Evolutionary conservation across 1,140 invertebrate genomes (phyloP), one percentile per base, ranked within the genome.

Genomic region (Drosophila tani): DNA sequence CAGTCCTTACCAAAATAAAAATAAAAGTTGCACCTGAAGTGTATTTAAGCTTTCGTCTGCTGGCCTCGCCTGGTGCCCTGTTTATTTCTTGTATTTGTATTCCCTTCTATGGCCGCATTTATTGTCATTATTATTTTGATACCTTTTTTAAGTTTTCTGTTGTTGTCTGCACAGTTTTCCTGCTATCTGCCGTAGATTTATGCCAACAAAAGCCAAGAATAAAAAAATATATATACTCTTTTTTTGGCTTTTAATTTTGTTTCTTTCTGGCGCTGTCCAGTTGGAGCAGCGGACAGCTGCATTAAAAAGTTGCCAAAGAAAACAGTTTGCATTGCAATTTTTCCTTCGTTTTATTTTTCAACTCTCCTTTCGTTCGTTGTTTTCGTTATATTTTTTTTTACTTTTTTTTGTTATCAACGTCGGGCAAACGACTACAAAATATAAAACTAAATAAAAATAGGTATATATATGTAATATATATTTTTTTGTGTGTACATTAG

Each of bases 61-160:
- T 32, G 0, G 4, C 19, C 11, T 17, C 15, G 29, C 3, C 27
- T 27, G 8, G 14, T 29, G 17, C 35, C 17, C 50, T 40, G 51
- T 62, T 55, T 50, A 24, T 46, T 62, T 19, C 19, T 38, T n/a
- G 40, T 53, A 45, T 58, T 63, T 69, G 47, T 75, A 40, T 49
- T 66, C 53, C 53, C 69, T 60, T 73, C 60, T 63, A 60, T 78
- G 65, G 75, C 66, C 76, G 74, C 82, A 84, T 87, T 80, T 83
- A 88, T 88, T 88, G 84, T 88, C 84, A 87, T 88, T 88, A 88
- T 84, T 83, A 88, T 88, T 88, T 83, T 83, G 81, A 81, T 84
- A 88, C 60, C 70, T 63, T 86, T 74, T 81, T 81, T 55, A 57
- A 73, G 46, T 49, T 76, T 68, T 41, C 49, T 41, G 63, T 50